phyloP scores from a whole-genome alignment of 2,113 vertebrate species.

The Dascyllus trimaculatus region DNA sequence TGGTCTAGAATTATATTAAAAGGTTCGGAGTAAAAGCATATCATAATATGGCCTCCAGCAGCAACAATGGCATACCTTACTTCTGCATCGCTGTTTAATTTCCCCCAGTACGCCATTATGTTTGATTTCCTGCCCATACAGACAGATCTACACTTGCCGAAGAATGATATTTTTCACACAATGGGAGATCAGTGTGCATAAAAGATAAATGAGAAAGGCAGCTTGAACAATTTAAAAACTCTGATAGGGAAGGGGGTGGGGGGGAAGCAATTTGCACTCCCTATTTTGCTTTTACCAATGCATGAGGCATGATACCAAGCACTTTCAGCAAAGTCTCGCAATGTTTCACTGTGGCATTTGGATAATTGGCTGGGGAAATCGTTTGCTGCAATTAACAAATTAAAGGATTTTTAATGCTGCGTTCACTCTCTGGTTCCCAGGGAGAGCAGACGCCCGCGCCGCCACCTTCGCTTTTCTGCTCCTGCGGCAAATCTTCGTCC shows the following conservation, averaged over 20 bases:
- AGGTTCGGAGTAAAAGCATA: background rate
- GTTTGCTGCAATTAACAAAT: conserved; percentile 76
- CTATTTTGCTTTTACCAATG: conserved; percentile 74
- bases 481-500: conserved; percentile 36
- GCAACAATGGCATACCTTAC: background rate
- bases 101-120: conserved; percentile 36
- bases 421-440: conserved; percentile 48
- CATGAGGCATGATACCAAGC: conserved; percentile 69
- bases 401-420: conserved; percentile 74
- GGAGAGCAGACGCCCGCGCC: background rate
- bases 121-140: conserved; percentile 31
- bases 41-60: conserved; percentile 10
- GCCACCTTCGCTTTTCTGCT: conserved; percentile 28
- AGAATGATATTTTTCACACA: conserved; percentile 56
- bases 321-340: conserved; percentile 65
- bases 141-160: conserved; percentile 54
- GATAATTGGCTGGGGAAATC: conserved; percentile 79
- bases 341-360: conserved; percentile 77
- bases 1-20: conserved; percentile 6
- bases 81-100: conserved; percentile 48
- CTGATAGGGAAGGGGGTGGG: conserved; percentile 11
- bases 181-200: conserved; percentile 63
- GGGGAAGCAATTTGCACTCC: conserved; percentile 68
- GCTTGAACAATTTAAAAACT: conserved; percentile 71
- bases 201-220: conserved; percentile 71